Evolutionary conservation across 2,888 invertebrate genomes (phyloP).

Genomic region (Cryptus viduatorius): DNA sequence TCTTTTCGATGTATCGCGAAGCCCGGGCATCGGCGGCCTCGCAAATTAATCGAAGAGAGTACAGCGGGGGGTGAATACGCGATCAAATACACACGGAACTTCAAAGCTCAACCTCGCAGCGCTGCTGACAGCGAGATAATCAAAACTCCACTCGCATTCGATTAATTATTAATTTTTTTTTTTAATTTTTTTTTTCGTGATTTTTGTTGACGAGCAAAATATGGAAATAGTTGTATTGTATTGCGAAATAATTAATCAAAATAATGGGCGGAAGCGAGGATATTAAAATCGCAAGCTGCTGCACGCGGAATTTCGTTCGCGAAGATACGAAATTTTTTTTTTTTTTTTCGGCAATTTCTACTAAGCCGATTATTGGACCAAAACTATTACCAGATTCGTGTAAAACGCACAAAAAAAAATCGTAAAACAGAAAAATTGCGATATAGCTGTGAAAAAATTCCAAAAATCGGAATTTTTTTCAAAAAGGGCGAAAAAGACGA

Average conservation of each 20-base stretch:
- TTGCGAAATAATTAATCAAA: background rate
- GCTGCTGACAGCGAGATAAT: slow-evolving; percentile 35
- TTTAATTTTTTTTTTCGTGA: background rate
- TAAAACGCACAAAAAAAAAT: too few species aligned
- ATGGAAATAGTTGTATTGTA: background rate
- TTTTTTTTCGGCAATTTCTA: too few species aligned
- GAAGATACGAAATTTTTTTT: background rate
- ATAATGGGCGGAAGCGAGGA: background rate
- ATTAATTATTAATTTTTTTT: slow-evolving; percentile 37
- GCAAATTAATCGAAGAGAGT: slow-evolving; percentile 66
- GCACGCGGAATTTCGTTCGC: background rate
- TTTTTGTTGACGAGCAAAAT: background rate
- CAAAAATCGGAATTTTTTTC: too few species aligned
- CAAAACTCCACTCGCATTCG: slow-evolving; percentile 19
- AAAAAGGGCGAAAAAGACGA: too few species aligned
- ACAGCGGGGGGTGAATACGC: slow-evolving; percentile 18
- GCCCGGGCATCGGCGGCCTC: slow-evolving; percentile 24
- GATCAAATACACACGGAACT: slow-evolving; percentile 46
- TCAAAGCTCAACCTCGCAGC: slow-evolving; percentile 51
- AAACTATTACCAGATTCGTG: too few species aligned
- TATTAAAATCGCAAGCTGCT: background rate
- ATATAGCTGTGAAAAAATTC: too few species aligned
- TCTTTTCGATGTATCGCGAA: background rate
- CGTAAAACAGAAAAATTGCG: too few species aligned
- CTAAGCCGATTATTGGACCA: too few species aligned